Base-by-base conservation (phyloP, 2,888 invertebrate genomes). In the Ramazzottius varieornatus region DNA sequence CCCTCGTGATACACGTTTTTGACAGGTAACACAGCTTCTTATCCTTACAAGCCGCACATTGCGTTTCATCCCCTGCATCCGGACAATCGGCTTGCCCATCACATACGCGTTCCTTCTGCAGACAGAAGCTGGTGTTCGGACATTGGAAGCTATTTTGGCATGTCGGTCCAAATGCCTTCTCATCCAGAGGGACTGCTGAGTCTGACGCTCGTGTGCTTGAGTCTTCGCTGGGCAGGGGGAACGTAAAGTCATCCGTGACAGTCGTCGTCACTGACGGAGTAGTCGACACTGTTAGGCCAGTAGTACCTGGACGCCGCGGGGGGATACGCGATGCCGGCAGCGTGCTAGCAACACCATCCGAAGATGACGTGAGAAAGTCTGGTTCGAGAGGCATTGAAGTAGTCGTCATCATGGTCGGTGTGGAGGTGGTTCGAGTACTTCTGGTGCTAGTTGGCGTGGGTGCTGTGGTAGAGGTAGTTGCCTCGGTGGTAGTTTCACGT, bases 1-100 rank as follows among this genome's bases (percentile, higher is more conserved):
- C 71, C 65, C 70, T 69, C 32, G 68, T 67, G 33, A 73, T 68
- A 65, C 73, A 73, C 65, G 72, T 70, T 46, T 69, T 70, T 32
- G 54, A 54, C 13, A 54, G 13, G 29, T 54, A 54, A 29, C 54
- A 54, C 54, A 54, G 54, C 29, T 8, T 24, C 24, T 54, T 54
- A 54, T 54, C 29, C 29, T 54, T 54, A 29, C 54, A 54, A 8
- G 8, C 4, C 16, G n/a, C 4, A 24, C 54, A 54, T 24, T 54
- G 54, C n/a, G 4, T 54, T 29, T 54, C 54, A 29, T 54, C 54
- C 29, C 24, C 54, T 24, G 54, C 54, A 16, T 54, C 4, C n/a
- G 54, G 54, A 54, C 54, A 54, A 54, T 54, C 54, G n/a, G 54
- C 16, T 4, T 54, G 24, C 4, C 54, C 54, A 29, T 54, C 54